phyloP scores from a whole-genome alignment of 2,113 vertebrate genomes.

The Mustela nigripes region DNA sequence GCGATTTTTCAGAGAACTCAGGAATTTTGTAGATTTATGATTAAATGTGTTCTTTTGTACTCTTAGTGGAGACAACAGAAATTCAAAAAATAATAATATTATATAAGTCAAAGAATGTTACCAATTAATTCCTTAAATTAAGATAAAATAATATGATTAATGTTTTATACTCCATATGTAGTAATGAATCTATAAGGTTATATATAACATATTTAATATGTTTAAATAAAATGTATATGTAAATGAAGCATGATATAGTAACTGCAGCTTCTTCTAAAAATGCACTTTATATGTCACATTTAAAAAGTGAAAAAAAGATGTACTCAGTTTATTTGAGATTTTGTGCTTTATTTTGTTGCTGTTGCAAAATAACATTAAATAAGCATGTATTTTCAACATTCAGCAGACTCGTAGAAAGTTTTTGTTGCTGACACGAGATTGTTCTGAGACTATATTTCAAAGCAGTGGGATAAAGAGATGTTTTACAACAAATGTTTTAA shows the following conservation, averaged over 20 bases:
- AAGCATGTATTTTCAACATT: not conserved
- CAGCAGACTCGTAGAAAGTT: not conserved
- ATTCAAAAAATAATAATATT: not conserved
- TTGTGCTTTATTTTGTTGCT: not conserved
- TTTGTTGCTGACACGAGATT: not conserved
- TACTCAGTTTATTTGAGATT: not conserved
- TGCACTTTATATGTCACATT: not conserved
- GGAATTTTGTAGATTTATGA: not conserved
- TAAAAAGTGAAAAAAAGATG: not conserved
- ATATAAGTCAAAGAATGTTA: not conserved
- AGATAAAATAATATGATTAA: not conserved
- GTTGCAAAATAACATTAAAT: not conserved
- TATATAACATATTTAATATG: not conserved
- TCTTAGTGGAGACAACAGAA: not conserved
- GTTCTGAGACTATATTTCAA: not conserved
- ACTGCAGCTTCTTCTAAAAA: not conserved
- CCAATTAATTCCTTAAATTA: not conserved
- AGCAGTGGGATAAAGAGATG: not conserved
- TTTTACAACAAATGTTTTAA: constrained; percentile 26
- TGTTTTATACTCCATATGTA: not conserved
- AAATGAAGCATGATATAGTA: not conserved
- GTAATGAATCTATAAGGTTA: not conserved
- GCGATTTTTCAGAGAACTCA: not conserved
- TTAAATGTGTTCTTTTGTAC: not conserved
- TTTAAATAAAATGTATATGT: not conserved